Conservation (phyloP, 2,113 vertebrate species). For the Platysteira castanea region DNA sequence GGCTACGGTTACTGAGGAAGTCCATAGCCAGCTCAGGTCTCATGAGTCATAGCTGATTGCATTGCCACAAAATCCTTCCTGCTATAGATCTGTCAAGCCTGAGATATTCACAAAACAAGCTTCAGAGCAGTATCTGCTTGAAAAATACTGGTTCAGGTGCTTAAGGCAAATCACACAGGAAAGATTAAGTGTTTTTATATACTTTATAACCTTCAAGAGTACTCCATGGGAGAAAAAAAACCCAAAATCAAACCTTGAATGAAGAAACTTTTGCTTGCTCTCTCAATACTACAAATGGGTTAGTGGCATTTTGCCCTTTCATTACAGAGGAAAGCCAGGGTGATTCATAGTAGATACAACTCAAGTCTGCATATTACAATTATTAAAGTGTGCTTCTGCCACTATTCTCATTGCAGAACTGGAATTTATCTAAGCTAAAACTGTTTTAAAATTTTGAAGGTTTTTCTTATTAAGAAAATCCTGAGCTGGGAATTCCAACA, state of each 20-base stretch:
- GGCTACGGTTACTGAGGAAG: conserved; percentile 37
- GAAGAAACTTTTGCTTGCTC: not conserved
- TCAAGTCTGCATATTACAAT: not conserved
- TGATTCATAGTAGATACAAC: not conserved
- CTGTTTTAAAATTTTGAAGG: not conserved
- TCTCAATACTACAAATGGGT: not conserved
- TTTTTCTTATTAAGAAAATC: not conserved
- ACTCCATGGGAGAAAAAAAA: not conserved
- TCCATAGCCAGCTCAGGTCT: not conserved
- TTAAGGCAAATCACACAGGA: not conserved
- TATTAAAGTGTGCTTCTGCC: not conserved
- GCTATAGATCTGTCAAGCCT: not conserved
- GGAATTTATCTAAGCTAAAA: not conserved
- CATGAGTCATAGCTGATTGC: conserved; percentile 25
- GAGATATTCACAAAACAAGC: not conserved
- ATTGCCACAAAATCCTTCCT: conserved; percentile 10
- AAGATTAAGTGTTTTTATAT: not conserved
- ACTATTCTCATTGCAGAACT: not conserved
- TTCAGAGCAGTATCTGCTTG: not conserved
- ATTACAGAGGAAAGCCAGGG: not conserved
- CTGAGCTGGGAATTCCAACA: not conserved
- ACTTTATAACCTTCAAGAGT: not conserved
- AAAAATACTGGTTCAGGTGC: not conserved
- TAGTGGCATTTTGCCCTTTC: not conserved
- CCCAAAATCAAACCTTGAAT: not conserved